A percentile compares a stretch with the other conserved stretches of the same genome.
Conservation (phyloP, 2,797 vertebrate genomes). For the Eptatretus atami region DNA sequence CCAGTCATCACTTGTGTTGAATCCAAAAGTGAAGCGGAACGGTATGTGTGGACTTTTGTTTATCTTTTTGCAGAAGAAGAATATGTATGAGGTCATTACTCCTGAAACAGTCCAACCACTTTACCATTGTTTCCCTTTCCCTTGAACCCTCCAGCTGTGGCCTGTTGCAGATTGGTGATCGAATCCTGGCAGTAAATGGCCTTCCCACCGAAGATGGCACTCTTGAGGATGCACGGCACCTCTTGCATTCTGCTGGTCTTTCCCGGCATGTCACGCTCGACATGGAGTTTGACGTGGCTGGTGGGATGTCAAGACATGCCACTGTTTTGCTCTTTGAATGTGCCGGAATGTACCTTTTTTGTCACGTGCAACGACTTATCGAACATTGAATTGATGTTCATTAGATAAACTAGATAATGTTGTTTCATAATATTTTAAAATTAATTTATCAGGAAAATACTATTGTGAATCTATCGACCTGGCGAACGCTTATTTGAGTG, state of each 20-base stretch:
- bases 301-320: constrained; percentile 10
- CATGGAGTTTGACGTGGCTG: constrained; percentile 92
- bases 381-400: too few relatives aligned
- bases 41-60: constrained; percentile 17
- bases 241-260: constrained; percentile 71
- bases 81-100: too few relatives aligned
- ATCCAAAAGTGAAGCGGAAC: constrained; percentile 75
- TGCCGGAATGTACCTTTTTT: too few relatives aligned
- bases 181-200: constrained; percentile 73
- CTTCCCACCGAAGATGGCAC: constrained; percentile 82
- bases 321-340: too few relatives aligned
- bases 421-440: too few relatives aligned
- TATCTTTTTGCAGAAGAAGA: too few relatives aligned
- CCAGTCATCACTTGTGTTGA: constrained; percentile 90
- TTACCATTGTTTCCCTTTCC: constrained; percentile 7
- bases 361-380: too few relatives aligned
- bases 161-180: constrained; percentile 74
- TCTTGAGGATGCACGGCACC: constrained; percentile 84
- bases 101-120: too few relatives aligned
- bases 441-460: too few relatives aligned
- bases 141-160: constrained; percentile 32
- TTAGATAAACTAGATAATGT: too few relatives aligned
- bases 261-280: constrained; percentile 76
- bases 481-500: too few relatives aligned
- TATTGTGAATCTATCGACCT: too few relatives aligned